A percentile compares a stretch with the other conserved stretches of the same genome.
Conservation (phyloP, 2,113 vertebrate genomes). For the Oreochromis niloticus region DNA sequence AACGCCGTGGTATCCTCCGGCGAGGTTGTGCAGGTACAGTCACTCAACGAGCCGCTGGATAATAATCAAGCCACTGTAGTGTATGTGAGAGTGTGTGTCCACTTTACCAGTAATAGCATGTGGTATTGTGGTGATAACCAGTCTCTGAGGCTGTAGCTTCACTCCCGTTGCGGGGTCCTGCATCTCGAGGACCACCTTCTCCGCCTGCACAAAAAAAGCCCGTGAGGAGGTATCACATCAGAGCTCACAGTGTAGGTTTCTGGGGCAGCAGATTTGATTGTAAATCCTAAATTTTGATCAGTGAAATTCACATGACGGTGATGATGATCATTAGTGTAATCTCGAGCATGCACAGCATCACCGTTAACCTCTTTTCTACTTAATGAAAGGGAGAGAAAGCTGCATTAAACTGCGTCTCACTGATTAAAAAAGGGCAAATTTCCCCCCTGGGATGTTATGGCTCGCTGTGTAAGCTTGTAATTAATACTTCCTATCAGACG, state of each 20-base stretch:
- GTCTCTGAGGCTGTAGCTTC: conserved; percentile 83
- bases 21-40: conserved; percentile 24
- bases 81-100: neutral
- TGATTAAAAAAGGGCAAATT: neutral
- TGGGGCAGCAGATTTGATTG: neutral
- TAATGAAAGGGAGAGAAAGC: neutral
- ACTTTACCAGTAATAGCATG: conserved; percentile 86
- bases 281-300: neutral
- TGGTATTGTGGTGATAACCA: conserved; percentile 83
- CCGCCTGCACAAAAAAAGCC: conserved; percentile 73
- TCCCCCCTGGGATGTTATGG: neutral
- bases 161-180: conserved; percentile 85
- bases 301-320: neutral
- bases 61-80: neutral
- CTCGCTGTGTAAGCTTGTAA: neutral
- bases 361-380: neutral
- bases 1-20: conserved; percentile 33
- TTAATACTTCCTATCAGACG: neutral
- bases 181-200: conserved; percentile 88
- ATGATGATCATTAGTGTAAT: neutral
- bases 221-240: neutral
- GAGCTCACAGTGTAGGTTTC: neutral
- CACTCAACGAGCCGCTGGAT: conserved; percentile 16
- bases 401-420: neutral
- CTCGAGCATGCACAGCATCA: neutral